Base-by-base conservation (phyloP, 1,140 invertebrate species). In the Megalonaias nervosa region DNA sequence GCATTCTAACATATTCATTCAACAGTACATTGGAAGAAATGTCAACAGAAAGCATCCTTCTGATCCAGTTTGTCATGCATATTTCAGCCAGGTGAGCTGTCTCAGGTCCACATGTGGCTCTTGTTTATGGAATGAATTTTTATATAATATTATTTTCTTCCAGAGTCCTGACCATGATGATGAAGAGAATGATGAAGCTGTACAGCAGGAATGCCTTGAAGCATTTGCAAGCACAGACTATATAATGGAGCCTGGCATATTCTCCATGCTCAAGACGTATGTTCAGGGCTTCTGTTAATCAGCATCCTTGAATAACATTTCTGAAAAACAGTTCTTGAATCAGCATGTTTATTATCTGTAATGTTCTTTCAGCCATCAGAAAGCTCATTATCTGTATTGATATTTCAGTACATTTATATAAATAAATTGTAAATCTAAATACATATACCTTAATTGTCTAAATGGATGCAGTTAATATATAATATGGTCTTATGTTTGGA, bases 201-300 rank as follows among this genome's bases (percentile, higher is more conserved):
- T 97, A 19, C 92, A 97, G 67, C 93, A 94, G 85, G 96, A 98
- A 91, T 98, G 97, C 88, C 91, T 97, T 62, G 94, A 96, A 31
- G 77, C 79, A 60, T 89, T 91, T 79, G 81, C 81, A 58, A 88
- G 81, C 48, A 83, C 95, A 17, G 98, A 99, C 93, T 99, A 97
- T 89, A 99, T 99, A 72, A 99, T 99, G 98, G 98, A 99, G 91
- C 97, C 98, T 21, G 96, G 96, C 23, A 98, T 99, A 84, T 98
- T 98, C 89, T 94, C 94, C 21, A 96, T 98, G 85, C 91, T 99
- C 0, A 98, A 98, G 91, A 93, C 94, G 93, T 95, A 81, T 80
- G 61, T 6, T 26, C 61, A 48, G 38, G 38, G 38, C n/a, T 57
- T 60, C 4, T 38, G 31, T 67, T 23, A n/a, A 67, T 11, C 23